phyloP scores from a whole-genome alignment of 23 tunicate genomes.

The Styela plicata region DNA sequence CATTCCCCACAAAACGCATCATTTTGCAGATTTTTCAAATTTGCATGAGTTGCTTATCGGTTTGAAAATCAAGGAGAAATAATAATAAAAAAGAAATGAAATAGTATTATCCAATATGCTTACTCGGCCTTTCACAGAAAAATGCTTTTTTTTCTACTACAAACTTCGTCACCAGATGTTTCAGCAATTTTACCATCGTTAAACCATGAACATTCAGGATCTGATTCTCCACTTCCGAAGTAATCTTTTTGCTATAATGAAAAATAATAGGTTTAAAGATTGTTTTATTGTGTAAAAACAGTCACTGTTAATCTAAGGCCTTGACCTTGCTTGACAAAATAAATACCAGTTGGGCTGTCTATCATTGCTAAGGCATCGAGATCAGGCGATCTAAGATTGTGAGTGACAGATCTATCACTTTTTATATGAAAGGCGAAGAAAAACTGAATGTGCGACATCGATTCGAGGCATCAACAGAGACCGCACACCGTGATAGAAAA shows the following conservation, averaged over 20 bases:
- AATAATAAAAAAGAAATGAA: not conserved
- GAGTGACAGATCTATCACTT: too few relatives aligned
- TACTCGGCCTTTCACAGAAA: conserved; percentile 68
- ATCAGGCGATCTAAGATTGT: too few relatives aligned
- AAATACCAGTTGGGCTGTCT: too few relatives aligned
- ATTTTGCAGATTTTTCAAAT: too few relatives aligned
- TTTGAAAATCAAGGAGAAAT: not conserved
- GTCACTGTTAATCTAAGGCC: too few relatives aligned
- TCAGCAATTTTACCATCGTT: conserved; percentile 46
- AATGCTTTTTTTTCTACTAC: conserved; percentile 30
- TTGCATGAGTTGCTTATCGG: not conserved
- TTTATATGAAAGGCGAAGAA: too few relatives aligned
- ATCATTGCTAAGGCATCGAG: too few relatives aligned
- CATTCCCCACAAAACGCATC: not conserved
- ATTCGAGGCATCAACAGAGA: too few relatives aligned
- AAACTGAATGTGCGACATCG: too few relatives aligned
- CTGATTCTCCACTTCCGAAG: conserved; percentile 39
- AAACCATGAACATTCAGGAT: conserved; percentile 72
- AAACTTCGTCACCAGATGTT: conserved; percentile 51
- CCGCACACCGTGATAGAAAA: too few relatives aligned
- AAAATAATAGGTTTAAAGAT: not conserved
- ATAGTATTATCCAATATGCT: not conserved
- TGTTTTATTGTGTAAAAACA: too few relatives aligned
- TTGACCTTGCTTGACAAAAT: too few relatives aligned
- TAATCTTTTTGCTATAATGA: conserved; percentile 13